Percentiles rank a stretch among this genome's conserved stretches.
Evolutionary conservation across 1,140 invertebrate genomes (phyloP).

Genomic region (Ceratina japonica): DNA sequence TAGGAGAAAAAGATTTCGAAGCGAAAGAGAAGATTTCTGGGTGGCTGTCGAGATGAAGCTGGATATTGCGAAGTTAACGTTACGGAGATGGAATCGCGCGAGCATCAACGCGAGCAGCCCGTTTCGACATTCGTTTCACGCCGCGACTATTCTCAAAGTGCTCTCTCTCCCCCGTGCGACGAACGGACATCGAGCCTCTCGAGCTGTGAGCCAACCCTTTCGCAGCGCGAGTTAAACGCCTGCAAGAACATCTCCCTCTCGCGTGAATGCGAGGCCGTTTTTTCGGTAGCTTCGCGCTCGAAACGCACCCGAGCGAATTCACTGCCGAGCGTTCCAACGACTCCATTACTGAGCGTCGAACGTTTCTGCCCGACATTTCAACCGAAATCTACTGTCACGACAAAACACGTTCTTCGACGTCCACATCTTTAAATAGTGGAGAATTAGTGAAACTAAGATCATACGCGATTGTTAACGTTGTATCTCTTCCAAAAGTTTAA

Average conservation of each 20-base stretch:
- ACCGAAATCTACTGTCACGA: conserved; percentile 4
- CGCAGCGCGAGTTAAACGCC: conserved; percentile 12
- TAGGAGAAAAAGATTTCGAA: conserved; percentile 15
- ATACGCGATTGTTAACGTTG: too few species aligned
- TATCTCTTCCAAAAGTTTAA: too few species aligned
- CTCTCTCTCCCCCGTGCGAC: conserved; percentile 44
- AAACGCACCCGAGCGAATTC: conserved; percentile 22
- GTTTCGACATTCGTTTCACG: conserved; percentile 57
- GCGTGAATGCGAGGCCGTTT: not conserved
- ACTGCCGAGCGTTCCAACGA: not conserved
- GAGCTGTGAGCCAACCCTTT: conserved; percentile 4
- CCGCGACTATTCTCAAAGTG: conserved; percentile 55
- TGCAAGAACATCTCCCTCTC: conserved; percentile 12
- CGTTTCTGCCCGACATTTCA: not conserved
- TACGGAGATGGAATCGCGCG: conserved; percentile 14
- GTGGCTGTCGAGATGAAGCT: conserved; percentile 37
- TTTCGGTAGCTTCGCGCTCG: conserved; percentile 1
- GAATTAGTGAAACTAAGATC: too few species aligned
- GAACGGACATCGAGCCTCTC: conserved; percentile 48
- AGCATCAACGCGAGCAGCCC: not conserved
- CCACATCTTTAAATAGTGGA: not conserved
- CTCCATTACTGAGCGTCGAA: not conserved
- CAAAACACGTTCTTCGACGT: not conserved
- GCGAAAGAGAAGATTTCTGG: conserved; percentile 50
- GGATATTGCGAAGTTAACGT: not conserved